phyloP scores from a whole-genome alignment of 1,140 invertebrate species.

The Orchesella cincta region DNA sequence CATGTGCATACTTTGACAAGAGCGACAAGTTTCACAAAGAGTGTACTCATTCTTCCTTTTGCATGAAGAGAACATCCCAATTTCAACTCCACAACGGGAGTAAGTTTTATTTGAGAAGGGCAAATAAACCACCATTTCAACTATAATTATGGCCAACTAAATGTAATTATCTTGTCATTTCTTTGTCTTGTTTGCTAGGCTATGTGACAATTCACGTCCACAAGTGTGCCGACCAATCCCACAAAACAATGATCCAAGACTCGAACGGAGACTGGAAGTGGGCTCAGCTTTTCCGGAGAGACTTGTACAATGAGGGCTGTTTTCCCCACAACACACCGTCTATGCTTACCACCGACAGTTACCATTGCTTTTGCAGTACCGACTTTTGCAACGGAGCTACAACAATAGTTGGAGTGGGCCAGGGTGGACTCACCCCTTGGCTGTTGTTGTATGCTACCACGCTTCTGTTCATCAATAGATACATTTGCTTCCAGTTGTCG shows the following conservation, averaged over 20 bases:
- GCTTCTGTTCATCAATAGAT: background rate
- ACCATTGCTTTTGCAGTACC: conserved; percentile 36
- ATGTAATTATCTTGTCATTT: background rate
- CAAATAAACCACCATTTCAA: background rate
- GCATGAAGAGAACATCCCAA: conserved; percentile 38
- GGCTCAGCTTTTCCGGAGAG: conserved; percentile 27
- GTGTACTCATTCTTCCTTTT: conserved; percentile 32
- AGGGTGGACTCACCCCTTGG: background rate
- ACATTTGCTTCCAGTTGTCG: background rate
- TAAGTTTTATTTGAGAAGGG: conserved; percentile 15
- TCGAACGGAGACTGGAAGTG: conserved; percentile 19
- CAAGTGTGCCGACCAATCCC: conserved; percentile 40
- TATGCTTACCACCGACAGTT: conserved; percentile 35
- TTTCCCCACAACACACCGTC: conserved; percentile 29
- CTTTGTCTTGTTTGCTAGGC: background rate
- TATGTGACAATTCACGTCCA: conserved; percentile 24
- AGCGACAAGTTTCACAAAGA: conserved; percentile 36
- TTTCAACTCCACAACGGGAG: conserved; percentile 40
- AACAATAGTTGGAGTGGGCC: background rate
- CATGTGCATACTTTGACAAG: conserved; percentile 37
- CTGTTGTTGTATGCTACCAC: no score
- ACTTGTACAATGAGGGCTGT: conserved; percentile 34
- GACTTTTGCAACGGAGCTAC: conserved; percentile 33
- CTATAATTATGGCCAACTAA: background rate
- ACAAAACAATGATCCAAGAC: conserved; percentile 36